Conservation (phyloP, 2,888 invertebrate genomes). For the Tolmerus cingulatus region DNA sequence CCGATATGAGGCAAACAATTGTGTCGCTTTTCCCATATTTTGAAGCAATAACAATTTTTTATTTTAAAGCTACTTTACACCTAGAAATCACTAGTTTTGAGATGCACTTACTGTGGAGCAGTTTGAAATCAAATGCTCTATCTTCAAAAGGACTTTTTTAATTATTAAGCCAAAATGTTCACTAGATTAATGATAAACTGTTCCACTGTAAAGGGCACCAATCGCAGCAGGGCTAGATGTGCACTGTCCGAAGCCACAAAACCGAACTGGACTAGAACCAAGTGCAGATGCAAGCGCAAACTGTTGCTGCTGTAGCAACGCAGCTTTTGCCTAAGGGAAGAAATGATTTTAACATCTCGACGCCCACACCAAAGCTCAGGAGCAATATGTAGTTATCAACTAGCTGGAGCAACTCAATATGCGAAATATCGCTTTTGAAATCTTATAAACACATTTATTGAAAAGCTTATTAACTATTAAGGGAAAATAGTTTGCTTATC, state of each 20-base stretch:
- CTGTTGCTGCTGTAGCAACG: neutral
- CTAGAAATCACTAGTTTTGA: too few relatives aligned
- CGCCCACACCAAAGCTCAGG: neutral
- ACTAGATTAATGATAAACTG: neutral
- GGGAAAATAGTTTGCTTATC: neutral
- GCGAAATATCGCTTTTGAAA: neutral
- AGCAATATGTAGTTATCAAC: neutral
- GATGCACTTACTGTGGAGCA: neutral
- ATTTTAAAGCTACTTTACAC: too few relatives aligned
- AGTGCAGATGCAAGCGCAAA: neutral
- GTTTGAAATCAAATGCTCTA: neutral
- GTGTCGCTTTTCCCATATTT: too few relatives aligned
- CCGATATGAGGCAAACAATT: too few relatives aligned
- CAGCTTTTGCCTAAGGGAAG: neutral
- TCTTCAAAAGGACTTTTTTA: neutral
- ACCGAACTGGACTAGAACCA: neutral
- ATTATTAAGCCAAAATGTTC: neutral
- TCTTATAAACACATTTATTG: neutral
- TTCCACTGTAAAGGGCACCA: neutral
- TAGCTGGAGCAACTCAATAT: neutral
- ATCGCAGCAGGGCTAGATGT: neutral
- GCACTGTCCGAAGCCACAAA: neutral
- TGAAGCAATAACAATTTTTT: too few relatives aligned
- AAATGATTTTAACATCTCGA: neutral
- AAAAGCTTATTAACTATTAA: neutral